Evolutionary conservation across 2,797 vertebrate species (phyloP), one percentile per base, ranked within the genome.

Genomic region (Parambassis ranga): DNA sequence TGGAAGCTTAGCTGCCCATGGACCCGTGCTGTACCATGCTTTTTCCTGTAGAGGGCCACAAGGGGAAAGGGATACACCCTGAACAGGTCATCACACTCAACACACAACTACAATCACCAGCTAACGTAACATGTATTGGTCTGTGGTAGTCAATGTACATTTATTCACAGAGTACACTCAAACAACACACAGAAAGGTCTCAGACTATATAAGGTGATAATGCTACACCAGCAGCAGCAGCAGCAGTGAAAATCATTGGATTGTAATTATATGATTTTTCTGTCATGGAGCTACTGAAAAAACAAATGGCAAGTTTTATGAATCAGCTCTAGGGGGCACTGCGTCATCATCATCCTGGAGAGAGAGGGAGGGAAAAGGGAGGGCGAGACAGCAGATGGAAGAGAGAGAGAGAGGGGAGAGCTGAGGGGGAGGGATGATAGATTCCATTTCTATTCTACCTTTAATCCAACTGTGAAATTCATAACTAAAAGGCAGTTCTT

Each of bases 391-490:
- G 19, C 43, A 33, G 53, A 49, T 48, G 19, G 51, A 22, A 35
- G 18, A 44, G 51, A 6, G 61, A 31, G 36, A 16, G 32, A 58
- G 33, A 32, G 22, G 53, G 39, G 47, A 48, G 16, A 35, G 42
- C 32, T 24, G 24, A 52, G 14, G 33, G 31, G 44, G 57, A 35
- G 50, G 51, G 55, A 56, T 82, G 79, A 89, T 73, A 75, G 70
- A 88, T 83, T 87, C 79, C 75, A 88, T 88, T 86, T 86, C 81
- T 84, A 75, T 88, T 88, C 79, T 81, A 74, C 75, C 78, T 87
- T 85, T 88, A 88, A 88, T 91, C 79, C 84, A 87, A 82, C 83
- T 89, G 87, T 91, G 83, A 90, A 89, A 90, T 89, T 81, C 65
- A 79, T 79, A 84, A 87, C 70, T 82, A 84, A 89, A 86, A 85